A percentile compares a stretch with the other conserved stretches of the same genome.
These are phyloP conservation scores for Eristalis arbustorum DNA, from an alignment of 2,888 invertebrate species.

Conservation along the genomic window DNA sequence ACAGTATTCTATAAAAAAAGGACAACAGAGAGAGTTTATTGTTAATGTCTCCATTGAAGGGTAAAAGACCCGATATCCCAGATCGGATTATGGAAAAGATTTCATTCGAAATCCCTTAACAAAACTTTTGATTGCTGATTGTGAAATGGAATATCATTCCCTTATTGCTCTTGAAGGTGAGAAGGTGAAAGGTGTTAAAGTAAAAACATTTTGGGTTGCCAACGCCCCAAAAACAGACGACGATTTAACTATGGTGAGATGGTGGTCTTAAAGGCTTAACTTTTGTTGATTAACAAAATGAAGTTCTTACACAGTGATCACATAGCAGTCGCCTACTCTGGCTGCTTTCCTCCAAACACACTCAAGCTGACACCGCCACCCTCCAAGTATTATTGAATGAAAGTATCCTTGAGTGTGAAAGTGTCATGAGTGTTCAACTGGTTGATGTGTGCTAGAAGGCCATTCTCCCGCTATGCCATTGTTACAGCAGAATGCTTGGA, in stretches of 20 bases:
- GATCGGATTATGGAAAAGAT: slow-evolving; percentile 25
- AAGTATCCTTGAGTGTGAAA: slow-evolving; percentile 21
- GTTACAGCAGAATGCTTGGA: slow-evolving; percentile 33
- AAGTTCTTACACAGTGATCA: slow-evolving; percentile 35
- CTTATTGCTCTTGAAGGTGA: slow-evolving; percentile 14
- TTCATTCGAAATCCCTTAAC: slow-evolving; percentile 17
- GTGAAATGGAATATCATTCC: slow-evolving; percentile 24
- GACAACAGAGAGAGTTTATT: slow-evolving; percentile 7
- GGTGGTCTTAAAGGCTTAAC: slow-evolving; percentile 4
- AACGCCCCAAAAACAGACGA: not conserved
- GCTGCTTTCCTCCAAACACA: not conserved
- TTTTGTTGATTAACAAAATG: slow-evolving; percentile 46
- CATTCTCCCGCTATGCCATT: slow-evolving; percentile 32
- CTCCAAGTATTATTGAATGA: slow-evolving; percentile 16
- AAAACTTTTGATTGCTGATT: slow-evolving; percentile 33
- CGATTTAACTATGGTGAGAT: not conserved
- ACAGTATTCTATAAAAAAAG: slow-evolving; percentile 90
- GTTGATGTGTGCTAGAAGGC: slow-evolving; percentile 8
- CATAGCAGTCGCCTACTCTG: not conserved
- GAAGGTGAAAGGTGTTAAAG: slow-evolving; percentile 6
- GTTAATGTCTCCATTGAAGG: not conserved
- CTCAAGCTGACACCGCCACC: not conserved
- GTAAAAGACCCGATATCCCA: not conserved
- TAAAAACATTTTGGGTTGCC: slow-evolving; percentile 6
- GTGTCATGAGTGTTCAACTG: slow-evolving; percentile 27